Evolutionary conservation across 2,888 invertebrate genomes (phyloP).

Genomic region (Ormyrus rosae): DNA sequence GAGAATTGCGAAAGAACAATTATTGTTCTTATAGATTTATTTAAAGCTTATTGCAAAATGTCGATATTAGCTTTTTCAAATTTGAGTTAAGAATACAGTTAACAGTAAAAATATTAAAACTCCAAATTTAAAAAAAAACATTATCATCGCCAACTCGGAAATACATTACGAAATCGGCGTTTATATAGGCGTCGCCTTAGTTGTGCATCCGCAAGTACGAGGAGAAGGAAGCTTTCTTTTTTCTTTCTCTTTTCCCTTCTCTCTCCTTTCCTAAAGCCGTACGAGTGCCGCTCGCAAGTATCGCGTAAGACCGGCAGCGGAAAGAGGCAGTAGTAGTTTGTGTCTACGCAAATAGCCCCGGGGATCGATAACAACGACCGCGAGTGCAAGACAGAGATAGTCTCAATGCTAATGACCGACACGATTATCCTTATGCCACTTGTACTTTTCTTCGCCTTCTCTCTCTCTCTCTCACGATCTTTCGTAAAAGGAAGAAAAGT

Average conservation of each 20-base stretch:
- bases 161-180: slow-evolving; percentile 40
- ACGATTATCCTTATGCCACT: slow-evolving; percentile 57
- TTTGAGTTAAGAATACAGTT: too few species aligned
- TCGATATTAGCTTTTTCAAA: too few species aligned
- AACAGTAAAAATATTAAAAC: too few species aligned
- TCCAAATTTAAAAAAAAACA: too few species aligned
- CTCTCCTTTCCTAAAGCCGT: neutral
- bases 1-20: too few species aligned
- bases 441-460: slow-evolving; percentile 39
- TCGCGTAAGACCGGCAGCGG: slow-evolving; percentile 1
- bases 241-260: neutral
- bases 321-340: slow-evolving; percentile 2
- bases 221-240: slow-evolving; percentile 2
- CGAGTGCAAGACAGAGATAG: slow-evolving; percentile 1
- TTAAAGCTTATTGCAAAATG: too few species aligned
- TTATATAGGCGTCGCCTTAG: neutral
- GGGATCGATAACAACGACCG: slow-evolving; percentile 39
- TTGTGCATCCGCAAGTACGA: neutral
- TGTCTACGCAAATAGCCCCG: slow-evolving; percentile 46
- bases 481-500: too few species aligned
- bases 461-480: too few species aligned
- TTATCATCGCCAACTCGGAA: slow-evolving; percentile 26
- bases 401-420: slow-evolving; percentile 56
- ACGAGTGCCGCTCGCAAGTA: neutral
- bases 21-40: too few species aligned